These are phyloP conservation scores for Acromyrmex heyeri DNA, from an alignment of 1,140 invertebrate species.

Conservation along the genomic window DNA sequence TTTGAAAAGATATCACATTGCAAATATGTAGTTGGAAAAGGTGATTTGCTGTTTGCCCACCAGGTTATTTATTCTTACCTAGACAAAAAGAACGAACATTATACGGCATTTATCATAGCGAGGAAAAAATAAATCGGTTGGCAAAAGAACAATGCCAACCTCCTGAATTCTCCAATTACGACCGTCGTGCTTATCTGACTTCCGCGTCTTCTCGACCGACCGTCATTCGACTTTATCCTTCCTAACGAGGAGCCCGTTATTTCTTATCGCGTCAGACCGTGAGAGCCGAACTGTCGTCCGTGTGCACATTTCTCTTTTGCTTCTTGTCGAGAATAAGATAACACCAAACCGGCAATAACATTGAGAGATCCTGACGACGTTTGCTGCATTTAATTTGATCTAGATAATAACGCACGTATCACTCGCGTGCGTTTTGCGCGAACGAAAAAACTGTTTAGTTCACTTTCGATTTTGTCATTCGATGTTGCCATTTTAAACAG, in stretches of 20 bases:
- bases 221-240: slow-evolving; percentile 41
- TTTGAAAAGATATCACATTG: slow-evolving; percentile 21
- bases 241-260: slow-evolving; percentile 50
- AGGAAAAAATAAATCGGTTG: neutral
- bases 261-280: slow-evolving; percentile 16
- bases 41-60: neutral
- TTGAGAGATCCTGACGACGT: slow-evolving; percentile 9
- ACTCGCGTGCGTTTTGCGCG: slow-evolving; percentile 14
- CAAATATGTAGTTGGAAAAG: slow-evolving; percentile 17
- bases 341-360: slow-evolving; percentile 50
- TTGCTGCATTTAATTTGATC: slow-evolving; percentile 66
- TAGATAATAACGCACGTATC: slow-evolving; percentile 18
- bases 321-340: slow-evolving; percentile 45
- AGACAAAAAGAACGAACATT: neutral
- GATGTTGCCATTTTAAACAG: neutral
- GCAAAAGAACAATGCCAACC: slow-evolving; percentile 21
- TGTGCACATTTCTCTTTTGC: slow-evolving; percentile 50
- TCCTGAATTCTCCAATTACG: slow-evolving; percentile 44
- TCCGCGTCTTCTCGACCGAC: neutral
- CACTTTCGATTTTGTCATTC: neutral
- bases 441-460: neutral
- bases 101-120: slow-evolving; percentile 15
- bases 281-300: slow-evolving; percentile 33
- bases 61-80: neutral
- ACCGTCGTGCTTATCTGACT: slow-evolving; percentile 36